Evolutionary conservation across 2,113 vertebrate species (phyloP), one percentile per base, ranked within the genome.

Genomic region (Cyprinodon variegatus): DNA sequence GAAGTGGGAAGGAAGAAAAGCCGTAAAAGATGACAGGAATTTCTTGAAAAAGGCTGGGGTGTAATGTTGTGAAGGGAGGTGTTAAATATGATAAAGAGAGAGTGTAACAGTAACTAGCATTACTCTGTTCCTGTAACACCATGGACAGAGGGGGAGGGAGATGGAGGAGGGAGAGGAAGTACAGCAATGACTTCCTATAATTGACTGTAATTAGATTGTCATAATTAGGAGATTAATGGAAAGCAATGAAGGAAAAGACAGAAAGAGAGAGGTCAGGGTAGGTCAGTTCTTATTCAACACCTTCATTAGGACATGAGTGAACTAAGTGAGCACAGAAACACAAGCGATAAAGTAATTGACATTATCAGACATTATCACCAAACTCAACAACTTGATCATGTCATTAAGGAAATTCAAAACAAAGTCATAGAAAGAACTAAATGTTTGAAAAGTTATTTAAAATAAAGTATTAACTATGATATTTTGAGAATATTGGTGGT

Each of bases 121-220:
- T 72, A 72, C 77, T 89, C 77, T 65, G 79, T 85, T 85, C 78
- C 72, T 81, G 65, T 68, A 68, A 79, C 81, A 68, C 76, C 68
- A 48, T 62, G 62, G 41, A 68, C 36, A 64, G 66, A 83, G 75
- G 68, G 14, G 11, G 50, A 48, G 41, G 38, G 50, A 86, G 73
- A 72, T 50, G 66, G 79, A 76, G 50, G 72, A 81, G 29, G 60
- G 61, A 67, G 69, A 74, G 74, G 63, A 85, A 75, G 83, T 66
- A 74, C 53, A 57, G 50, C 50, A 57, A 15, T 57, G 50, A 83
- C 83, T 88, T 86, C 84, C 89, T 91, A 82, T 89, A 92, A 94
- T 92, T 94, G 91, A 80, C 88, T 80, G 87, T 92, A 92, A 93
- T 93, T 91, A 92, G 89, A 90, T 91, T 91, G 84, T 87, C 83